Base-by-base conservation (phyloP, 2,888 invertebrate species). In the Criorhina ranunculi region DNA sequence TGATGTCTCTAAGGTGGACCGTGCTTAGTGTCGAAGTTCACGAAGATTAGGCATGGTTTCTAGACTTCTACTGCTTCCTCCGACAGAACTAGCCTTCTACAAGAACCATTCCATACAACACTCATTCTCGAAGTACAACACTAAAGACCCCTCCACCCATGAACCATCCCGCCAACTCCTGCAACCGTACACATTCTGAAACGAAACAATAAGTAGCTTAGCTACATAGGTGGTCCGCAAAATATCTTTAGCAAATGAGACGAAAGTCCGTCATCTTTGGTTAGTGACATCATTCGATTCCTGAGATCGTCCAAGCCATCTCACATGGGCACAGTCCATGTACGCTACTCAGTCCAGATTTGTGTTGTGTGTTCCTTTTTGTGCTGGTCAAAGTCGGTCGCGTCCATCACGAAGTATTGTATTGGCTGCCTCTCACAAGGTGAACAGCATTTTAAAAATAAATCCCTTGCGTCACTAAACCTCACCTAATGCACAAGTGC, bases 231-330 rank as follows among this genome's bases (percentile, higher is more conserved):
- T 91, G 91, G 91, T 91, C 91, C 87, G 73, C 70, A 86, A 4
- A 87, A 89, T 90, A 89, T 90, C 90, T 90, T 91, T 89, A 90
- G 87, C 90, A 91, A 91, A 91, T 91, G 90, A 90, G 89, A 90
- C 88, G 90, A 90, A 91, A 91, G 91, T 91, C 90, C 91, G 90
- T 90, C 91, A 90, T 88, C 89, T 89, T 89, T 88, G 88, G 89
- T 89, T 89, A 90, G 78, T 70, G 59, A 66, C 77, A 77, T 70
- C 70, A 67, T 76, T 81, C 83, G 77, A 80, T 87, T 77, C 69
- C 77, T 70, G 72, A 80, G 24, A 59, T 67, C 70, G 78, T 40
- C 19, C 69, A 69, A n/a, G 67, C 55, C 64, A 7, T n/a, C 35
- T 31, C 60, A 31, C 70, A 60, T 51, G 44, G 60, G 55, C 64